Base-by-base conservation (phyloP, 2,888 invertebrate genomes). In the Mesorhabditis spiculigera region DNA sequence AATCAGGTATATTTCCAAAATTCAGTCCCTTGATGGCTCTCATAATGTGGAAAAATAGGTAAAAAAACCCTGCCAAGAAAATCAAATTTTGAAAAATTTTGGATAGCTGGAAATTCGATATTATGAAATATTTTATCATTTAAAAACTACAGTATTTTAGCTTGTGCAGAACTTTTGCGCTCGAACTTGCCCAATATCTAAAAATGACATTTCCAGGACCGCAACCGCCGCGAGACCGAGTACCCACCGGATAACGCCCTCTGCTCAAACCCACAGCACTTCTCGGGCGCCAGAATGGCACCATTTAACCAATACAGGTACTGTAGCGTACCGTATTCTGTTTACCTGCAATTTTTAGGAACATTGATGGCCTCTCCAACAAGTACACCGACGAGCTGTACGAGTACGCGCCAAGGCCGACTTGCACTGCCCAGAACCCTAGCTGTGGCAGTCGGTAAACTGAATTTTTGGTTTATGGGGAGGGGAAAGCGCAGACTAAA, bases 361-460 rank as follows among this genome's bases (percentile, higher is more conserved):
- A 83, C 71, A 74, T 75, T 43, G 83, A 83, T 71, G 83, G 81
- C 4, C 70, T 83, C 42, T 80, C 77, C 61, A 83, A 83, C 71
- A 79, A 76, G 67, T 83, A 71, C 75, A 81, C 79, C 16, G 82
- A 83, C 70, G 81, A 83, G 67, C 71, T 83, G 71, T 83, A 78
- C 70, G 75, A 74, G 45, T 83, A 78, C 70, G 80, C 78, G 4
- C 79, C 80, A 13, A 62, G 81, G 44, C 82, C 83, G n/a, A 75
- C 76, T 8, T 83, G 83, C 67, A 62, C 75, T 6, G 73, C 74
- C 10, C 71, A 74, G 5, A 68, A 68, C 50, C 67, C 70, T 5
- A 61, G 50, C 45, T 76, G 78, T 62, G 78, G 77, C 8, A 75
- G 75, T 5, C 69, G 75, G 75, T 77, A 28, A 44, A 66, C 44